phyloP scores from a whole-genome alignment of 2,888 invertebrate species.

The Muschampia plurimacula region DNA sequence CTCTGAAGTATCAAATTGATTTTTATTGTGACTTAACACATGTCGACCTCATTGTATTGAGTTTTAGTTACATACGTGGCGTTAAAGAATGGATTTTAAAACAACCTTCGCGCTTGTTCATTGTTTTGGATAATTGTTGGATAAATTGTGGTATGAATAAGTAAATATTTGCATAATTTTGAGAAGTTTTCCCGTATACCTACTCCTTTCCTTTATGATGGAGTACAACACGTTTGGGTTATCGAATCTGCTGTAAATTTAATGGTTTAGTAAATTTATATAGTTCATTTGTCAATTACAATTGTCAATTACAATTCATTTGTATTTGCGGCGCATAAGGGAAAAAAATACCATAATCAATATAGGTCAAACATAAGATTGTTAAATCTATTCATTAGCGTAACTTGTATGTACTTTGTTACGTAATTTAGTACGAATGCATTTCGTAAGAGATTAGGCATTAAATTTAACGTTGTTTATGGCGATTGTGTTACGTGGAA shows the following conservation, averaged over 20 bases:
- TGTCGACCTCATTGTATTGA: slow-evolving; percentile 32
- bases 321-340: too few species aligned
- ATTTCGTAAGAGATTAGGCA: slow-evolving; percentile 21
- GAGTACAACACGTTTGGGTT: too few species aligned
- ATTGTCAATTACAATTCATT: too few species aligned
- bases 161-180: neutral
- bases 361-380: neutral
- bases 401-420: neutral
- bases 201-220: too few species aligned
- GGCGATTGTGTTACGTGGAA: slow-evolving; percentile 21
- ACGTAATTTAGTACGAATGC: slow-evolving; percentile 17
- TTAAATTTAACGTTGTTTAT: slow-evolving; percentile 26
- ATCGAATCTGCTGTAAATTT: too few species aligned
- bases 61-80: neutral
- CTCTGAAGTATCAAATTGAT: slow-evolving; percentile 25
- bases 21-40: slow-evolving; percentile 37
- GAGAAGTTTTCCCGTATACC: neutral
- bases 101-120: neutral
- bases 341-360: too few species aligned
- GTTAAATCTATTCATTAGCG: neutral
- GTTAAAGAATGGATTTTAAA: neutral
- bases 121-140: neutral
- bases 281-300: too few species aligned
- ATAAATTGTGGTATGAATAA: neutral
- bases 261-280: too few species aligned